Base-by-base conservation (phyloP, 2,888 invertebrate species). In the Diploptera punctata region DNA sequence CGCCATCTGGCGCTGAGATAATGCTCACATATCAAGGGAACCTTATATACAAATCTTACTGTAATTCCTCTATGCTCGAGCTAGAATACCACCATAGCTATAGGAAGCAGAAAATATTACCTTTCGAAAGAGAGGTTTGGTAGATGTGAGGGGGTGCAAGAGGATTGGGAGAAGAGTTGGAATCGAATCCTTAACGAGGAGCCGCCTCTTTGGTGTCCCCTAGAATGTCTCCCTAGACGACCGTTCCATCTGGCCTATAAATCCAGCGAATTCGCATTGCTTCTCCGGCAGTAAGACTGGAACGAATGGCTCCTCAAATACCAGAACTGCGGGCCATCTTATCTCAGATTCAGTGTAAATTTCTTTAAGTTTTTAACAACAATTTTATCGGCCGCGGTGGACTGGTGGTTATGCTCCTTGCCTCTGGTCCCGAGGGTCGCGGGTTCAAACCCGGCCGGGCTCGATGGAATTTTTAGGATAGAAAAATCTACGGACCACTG, bases 181-280 rank as follows among this genome's bases (percentile, higher is more conserved):
- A 69, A 69, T 69, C 69, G 69, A 69, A 69, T 69, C 69, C 60
- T 69, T 69, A 69, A 69, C 69, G 69, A 69, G 57, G 69, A 43
- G 69, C 54, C 69, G 69, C 69, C 69, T 69, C 69, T 69, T 69
- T 60, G 69, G 60, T 69, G 69, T 69, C 69, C 60, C 69, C 69
- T 26, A 43, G 57, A 69, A 69, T 69, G 69, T 69, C 69, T 69
- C 69, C 69, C 69, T 13, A 69, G 69, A 69, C 69, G 69, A 57
- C 69, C 69, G 69, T 69, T 60, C 57, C 69, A 69, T 44, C 57
- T 43, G 57, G 54, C 57, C 54, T 57, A 69, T 69, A 69, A 69
- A 69, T 69, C 69, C 57, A 47, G 44, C 47, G 5, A n/a, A n/a
- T 29, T 57, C 57, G 29, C 57, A 57, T 57, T 57, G 29, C 57